Percentiles rank a stretch among this genome's conserved stretches.
Conservation (phyloP, 2,797 vertebrate genomes). For the Ara ararauna region DNA sequence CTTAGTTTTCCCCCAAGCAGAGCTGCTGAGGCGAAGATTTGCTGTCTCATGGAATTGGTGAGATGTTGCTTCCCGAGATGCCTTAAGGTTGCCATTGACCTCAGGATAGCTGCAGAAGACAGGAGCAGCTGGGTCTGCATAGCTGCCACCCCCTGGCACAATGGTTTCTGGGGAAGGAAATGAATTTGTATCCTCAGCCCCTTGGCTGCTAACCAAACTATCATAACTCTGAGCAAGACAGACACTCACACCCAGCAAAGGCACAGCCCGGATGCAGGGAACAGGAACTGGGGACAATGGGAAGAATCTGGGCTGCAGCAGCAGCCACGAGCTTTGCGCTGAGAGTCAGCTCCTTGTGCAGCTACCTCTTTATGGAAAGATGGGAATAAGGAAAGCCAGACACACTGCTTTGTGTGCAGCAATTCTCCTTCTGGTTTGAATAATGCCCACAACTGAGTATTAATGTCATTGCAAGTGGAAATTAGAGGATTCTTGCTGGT, state of each 20-base stretch:
- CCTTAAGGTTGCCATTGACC: neutral
- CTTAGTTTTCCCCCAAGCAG: neutral
- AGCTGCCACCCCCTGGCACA: conserved; percentile 43
- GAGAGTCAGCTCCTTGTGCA: neutral
- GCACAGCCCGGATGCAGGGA: conserved; percentile 32
- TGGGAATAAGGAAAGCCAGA: neutral
- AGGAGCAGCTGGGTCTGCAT: conserved; percentile 3
- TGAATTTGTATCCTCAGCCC: conserved; percentile 17
- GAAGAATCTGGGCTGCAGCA: conserved; percentile 20
- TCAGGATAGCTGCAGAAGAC: neutral
- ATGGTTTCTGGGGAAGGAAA: conserved; percentile 42
- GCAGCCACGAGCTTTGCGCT: neutral
- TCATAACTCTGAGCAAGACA: conserved; percentile 5
- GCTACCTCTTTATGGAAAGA: neutral
- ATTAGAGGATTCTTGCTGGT: neutral
- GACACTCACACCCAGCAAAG: conserved; percentile 9
- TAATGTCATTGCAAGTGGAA: neutral
- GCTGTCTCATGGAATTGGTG: neutral
- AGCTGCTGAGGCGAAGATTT: neutral
- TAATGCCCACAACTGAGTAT: neutral
- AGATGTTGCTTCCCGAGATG: neutral
- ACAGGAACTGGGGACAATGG: conserved; percentile 68
- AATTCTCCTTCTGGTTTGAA: neutral
- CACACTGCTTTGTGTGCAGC: neutral
- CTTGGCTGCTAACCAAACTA: conserved; percentile 42